These are phyloP conservation scores for Drosophila paracracens DNA, from an alignment of 2,888 invertebrate genomes.

Conservation along the genomic window DNA sequence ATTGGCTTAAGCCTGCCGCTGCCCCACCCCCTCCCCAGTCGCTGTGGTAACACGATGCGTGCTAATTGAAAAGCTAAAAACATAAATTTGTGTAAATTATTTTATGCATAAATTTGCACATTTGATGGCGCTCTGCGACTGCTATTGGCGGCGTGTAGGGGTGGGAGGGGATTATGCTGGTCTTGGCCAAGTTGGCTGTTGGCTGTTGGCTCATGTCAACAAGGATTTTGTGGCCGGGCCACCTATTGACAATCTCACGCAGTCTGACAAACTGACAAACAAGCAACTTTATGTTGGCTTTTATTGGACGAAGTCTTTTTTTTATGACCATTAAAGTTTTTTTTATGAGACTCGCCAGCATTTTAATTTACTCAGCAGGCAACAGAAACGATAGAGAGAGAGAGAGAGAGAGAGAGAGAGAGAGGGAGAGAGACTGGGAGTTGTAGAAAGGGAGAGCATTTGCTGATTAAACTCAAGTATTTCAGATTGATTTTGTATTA, in stretches of 20 bases:
- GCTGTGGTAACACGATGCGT: conserved; percentile 49
- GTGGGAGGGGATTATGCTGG: background rate
- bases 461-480: conserved; percentile 8
- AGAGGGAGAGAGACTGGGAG: background rate
- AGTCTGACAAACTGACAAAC: conserved; percentile 55
- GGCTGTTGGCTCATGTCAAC: conserved; percentile 58
- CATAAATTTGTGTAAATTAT: conserved; percentile 76
- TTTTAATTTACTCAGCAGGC: conserved; percentile 64
- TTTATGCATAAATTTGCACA: conserved; percentile 72
- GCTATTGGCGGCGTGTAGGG: background rate
- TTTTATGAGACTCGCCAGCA: conserved; percentile 54
- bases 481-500: conserved; percentile 17
- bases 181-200: background rate
- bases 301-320: conserved; percentile 39
- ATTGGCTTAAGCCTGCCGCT: conserved; percentile 47
- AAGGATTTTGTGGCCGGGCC: conserved; percentile 34
- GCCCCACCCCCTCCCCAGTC: background rate
- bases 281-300: conserved; percentile 53
- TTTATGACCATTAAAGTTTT: conserved; percentile 55
- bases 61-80: conserved; percentile 74
- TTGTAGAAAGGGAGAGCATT: conserved; percentile 36
- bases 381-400: conserved; percentile 4
- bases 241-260: conserved; percentile 20
- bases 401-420: background rate
- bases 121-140: conserved; percentile 50